Evolutionary conservation across 2,888 invertebrate genomes (phyloP).

Genomic region (Eilema depressum): DNA sequence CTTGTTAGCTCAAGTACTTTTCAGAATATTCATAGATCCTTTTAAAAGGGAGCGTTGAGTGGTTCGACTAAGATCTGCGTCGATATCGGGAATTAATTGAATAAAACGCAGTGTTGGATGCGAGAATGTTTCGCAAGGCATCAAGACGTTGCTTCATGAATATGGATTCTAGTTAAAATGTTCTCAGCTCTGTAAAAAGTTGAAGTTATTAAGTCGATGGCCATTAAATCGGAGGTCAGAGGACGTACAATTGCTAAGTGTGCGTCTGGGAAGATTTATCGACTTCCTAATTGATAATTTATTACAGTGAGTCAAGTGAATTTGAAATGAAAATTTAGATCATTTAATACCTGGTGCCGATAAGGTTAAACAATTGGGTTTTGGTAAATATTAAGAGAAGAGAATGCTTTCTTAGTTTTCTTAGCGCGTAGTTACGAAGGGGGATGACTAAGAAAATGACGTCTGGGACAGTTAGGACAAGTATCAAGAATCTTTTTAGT

Average conservation of each 20-base stretch:
- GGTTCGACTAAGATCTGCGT: slow-evolving; percentile 56
- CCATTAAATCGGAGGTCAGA: slow-evolving; percentile 63
- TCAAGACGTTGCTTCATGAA: slow-evolving; percentile 70
- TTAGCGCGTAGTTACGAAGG: not conserved
- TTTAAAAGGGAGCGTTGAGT: slow-evolving; percentile 56
- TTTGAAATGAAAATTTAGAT: slow-evolving; percentile 48
- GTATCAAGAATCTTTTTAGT: too few species aligned
- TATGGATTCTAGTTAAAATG: slow-evolving; percentile 76
- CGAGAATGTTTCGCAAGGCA: slow-evolving; percentile 53
- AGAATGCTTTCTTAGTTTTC: not conserved
- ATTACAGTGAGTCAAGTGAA: slow-evolving; percentile 48
- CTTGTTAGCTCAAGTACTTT: slow-evolving; percentile 58
- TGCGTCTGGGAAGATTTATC: slow-evolving; percentile 45
- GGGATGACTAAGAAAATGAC: too few species aligned
- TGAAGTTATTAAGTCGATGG: slow-evolving; percentile 67
- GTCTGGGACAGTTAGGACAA: too few species aligned
- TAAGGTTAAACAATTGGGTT: slow-evolving; percentile 37
- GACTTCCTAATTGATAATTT: slow-evolving; percentile 56
- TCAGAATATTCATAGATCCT: slow-evolving; percentile 65
- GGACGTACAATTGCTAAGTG: slow-evolving; percentile 54
- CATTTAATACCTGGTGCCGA: slow-evolving; percentile 37
- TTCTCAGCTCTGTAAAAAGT: slow-evolving; percentile 72
- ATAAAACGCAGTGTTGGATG: slow-evolving; percentile 76
- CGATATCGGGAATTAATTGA: slow-evolving; percentile 82
- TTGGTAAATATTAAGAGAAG: slow-evolving; percentile 3